Conservation (phyloP, 2,113 vertebrate genomes). For the Corythaixoides concolor region DNA sequence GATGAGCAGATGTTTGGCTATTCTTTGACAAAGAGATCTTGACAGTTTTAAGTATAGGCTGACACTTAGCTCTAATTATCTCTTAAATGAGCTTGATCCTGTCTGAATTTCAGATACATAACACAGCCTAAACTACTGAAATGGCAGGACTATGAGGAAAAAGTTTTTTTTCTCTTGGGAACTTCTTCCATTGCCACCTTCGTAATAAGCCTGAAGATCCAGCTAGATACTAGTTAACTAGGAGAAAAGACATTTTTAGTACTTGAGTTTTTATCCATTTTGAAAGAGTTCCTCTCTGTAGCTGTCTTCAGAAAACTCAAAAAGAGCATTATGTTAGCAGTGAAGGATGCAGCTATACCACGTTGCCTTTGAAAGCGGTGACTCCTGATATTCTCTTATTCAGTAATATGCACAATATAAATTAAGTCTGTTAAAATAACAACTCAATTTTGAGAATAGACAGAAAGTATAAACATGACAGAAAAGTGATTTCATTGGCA, state of each 20-base stretch:
- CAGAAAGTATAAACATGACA: neutral
- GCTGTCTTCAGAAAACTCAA: neutral
- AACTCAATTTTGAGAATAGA: neutral
- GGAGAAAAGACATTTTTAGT: neutral
- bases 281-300: neutral
- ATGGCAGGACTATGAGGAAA: neutral
- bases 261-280: neutral
- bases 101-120: neutral
- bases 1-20: neutral
- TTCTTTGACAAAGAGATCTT: neutral
- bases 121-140: neutral
- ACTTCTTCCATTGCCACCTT: neutral
- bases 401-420: neutral
- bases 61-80: neutral
- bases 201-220: neutral
- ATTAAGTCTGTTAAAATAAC: neutral
- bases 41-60: neutral
- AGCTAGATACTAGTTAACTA: neutral
- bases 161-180: neutral
- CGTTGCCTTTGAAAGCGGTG: rapidly evolving
- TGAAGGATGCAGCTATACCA: neutral
- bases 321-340: neutral
- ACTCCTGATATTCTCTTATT: neutral
- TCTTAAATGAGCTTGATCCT: neutral
- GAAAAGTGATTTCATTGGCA: neutral